Percentiles rank a stretch among this genome's conserved stretches.
phyloP scores from a whole-genome alignment of 2,113 vertebrate genomes.

The Gallinago media region DNA sequence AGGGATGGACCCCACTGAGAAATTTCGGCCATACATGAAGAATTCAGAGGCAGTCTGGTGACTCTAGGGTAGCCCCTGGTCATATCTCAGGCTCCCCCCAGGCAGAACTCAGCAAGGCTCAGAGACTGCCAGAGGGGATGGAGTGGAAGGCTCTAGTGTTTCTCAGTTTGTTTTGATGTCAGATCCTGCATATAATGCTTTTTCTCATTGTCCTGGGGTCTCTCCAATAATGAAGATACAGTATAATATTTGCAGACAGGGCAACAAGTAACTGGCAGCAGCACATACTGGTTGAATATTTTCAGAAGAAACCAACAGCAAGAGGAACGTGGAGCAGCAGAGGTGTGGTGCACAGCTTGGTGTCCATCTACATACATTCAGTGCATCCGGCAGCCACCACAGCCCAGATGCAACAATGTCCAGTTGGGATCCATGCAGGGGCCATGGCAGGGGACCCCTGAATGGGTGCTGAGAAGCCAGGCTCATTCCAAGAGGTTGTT shows the following conservation, averaged over 20 bases:
- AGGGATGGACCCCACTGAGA: neutral
- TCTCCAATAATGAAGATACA: neutral
- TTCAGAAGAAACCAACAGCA: neutral
- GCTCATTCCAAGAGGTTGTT: neutral
- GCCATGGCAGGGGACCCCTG: neutral
- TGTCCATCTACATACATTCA: neutral
- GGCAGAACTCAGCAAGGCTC: neutral
- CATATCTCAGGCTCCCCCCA: neutral
- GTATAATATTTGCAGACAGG: neutral
- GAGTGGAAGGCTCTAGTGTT: neutral
- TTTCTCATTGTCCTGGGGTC: neutral
- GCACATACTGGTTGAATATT: neutral
- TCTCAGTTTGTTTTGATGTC: neutral
- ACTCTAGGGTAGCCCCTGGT: neutral
- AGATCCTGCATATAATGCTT: neutral
- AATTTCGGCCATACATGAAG: fast-evolving
- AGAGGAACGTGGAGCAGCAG: neutral
- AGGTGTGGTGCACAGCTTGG: neutral
- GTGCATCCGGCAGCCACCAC: neutral
- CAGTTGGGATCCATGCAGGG: neutral
- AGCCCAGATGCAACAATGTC: neutral
- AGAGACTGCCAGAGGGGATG: neutral
- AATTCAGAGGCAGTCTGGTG: neutral
- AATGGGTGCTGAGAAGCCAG: neutral
- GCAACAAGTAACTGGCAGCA: neutral